A percentile compares a stretch with the other conserved stretches of the same genome.
These are phyloP conservation scores for Bovichtus variegatus DNA, from an alignment of 2,797 vertebrate species.

Conservation along the genomic window DNA sequence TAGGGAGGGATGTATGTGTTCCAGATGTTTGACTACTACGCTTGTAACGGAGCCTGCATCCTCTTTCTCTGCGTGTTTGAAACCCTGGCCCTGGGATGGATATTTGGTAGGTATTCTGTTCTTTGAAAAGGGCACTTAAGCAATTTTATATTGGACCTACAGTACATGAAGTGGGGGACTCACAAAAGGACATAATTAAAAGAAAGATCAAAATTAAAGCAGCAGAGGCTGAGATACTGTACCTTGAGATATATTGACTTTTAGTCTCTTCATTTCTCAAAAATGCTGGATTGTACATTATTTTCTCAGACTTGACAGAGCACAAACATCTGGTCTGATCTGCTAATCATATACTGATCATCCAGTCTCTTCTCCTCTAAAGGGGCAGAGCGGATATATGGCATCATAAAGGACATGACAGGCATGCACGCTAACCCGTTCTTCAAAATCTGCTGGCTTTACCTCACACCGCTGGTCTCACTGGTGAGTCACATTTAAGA, in stretches of 20 bases:
- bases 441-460: constrained; percentile 92
- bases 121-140: not conserved
- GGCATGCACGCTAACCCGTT: constrained; percentile 83
- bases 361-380: not conserved
- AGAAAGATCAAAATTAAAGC: not conserved
- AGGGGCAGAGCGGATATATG: constrained; percentile 87
- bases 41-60: constrained; percentile 91
- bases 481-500: constrained; percentile 79
- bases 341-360: not conserved
- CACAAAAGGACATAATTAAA: not conserved
- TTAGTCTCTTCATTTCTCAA: not conserved
- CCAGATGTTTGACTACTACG: constrained; percentile 95
- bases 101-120: constrained; percentile 87
- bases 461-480: constrained; percentile 88
- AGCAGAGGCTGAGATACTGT: not conserved
- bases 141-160: not conserved
- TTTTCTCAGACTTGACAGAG: not conserved
- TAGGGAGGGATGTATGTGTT: constrained; percentile 97
- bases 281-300: not conserved
- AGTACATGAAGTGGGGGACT: not conserved
- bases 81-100: constrained; percentile 89
- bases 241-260: not conserved
- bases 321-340: not conserved
- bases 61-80: constrained; percentile 91
- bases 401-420: constrained; percentile 91